Percentiles rank a stretch among this genome's conserved stretches.
phyloP scores from a whole-genome alignment of 2,113 vertebrate genomes.

The Barnardius zonarius region DNA sequence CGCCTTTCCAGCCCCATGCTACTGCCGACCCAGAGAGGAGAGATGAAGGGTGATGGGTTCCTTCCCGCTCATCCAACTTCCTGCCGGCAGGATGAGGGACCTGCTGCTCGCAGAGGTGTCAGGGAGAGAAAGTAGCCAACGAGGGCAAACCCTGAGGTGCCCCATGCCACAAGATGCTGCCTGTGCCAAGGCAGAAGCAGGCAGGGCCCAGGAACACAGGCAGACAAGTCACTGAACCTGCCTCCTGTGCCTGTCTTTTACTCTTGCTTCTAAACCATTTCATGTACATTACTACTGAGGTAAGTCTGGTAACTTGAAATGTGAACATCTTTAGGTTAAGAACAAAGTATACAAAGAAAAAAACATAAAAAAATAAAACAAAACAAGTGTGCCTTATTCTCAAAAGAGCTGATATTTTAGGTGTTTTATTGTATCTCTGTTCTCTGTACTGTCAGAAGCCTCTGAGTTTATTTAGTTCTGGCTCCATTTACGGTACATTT shows the following conservation, averaged over 20 bases:
- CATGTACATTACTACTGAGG: conserved; percentile 81
- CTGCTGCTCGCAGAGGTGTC: neutral
- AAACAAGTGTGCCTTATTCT: conserved; percentile 73
- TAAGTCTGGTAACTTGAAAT: conserved; percentile 82
- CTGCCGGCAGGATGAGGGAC: neutral
- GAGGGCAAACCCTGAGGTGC: neutral
- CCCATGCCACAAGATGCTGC: neutral
- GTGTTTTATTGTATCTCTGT: conserved; percentile 70
- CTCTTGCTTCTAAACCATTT: conserved; percentile 74
- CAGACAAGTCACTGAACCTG: neutral
- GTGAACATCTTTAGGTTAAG: conserved; percentile 80
- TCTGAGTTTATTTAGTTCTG: conserved; percentile 72
- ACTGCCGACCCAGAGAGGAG: neutral
- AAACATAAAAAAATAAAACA: neutral
- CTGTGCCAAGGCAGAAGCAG: neutral
- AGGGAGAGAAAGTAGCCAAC: neutral
- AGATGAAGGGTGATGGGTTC: neutral
- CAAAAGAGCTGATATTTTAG: conserved; percentile 71
- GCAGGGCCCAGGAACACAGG: neutral
- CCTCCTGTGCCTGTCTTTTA: neutral
- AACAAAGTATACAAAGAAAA: conserved; percentile 77
- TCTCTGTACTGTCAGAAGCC: conserved; percentile 67
- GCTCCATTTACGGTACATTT: conserved; percentile 74
- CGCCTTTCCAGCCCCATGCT: neutral
- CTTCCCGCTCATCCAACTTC: neutral